Evolutionary conservation across 2,113 vertebrate genomes (phyloP).

Genomic region (Brachyhypopomus occidentalis): DNA sequence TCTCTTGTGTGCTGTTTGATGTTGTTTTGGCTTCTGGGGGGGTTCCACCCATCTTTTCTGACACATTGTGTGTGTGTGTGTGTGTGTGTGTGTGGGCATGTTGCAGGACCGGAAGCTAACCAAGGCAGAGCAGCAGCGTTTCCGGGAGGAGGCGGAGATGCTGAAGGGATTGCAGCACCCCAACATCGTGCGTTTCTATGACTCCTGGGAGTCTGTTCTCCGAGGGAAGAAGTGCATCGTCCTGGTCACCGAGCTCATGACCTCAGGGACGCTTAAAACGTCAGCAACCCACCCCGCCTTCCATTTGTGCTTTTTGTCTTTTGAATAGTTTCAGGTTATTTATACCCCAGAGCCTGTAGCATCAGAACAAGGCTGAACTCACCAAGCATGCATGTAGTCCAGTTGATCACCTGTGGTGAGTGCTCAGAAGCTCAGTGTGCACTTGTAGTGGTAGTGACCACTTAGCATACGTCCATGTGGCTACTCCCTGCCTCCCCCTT

Average conservation of each 20-base stretch:
- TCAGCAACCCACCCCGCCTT: constrained; percentile 58
- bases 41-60: too few species aligned
- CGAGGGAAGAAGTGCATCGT: constrained; percentile 94
- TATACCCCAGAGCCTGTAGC: constrained; percentile 1
- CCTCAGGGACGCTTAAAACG: constrained; percentile 95
- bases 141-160: constrained; percentile 96
- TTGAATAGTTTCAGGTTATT: constrained; percentile 22
- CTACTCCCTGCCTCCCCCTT: background rate
- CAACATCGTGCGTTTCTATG: constrained; percentile 95
- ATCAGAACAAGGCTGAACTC: constrained; percentile 9
- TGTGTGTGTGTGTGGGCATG: background rate
- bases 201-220: constrained; percentile 89
- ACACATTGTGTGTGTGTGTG: background rate
- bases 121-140: constrained; percentile 89
- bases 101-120: constrained; percentile 90
- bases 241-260: constrained; percentile 94
- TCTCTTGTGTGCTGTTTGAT: background rate
- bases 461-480: background rate
- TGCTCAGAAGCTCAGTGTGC: too few species aligned
- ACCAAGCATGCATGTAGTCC: background rate
- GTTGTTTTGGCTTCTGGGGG: background rate
- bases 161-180: constrained; percentile 92
- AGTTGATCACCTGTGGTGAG: too few species aligned
- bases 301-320: background rate
- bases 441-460: too few species aligned